Evolutionary conservation across 2,888 invertebrate genomes (phyloP).

Genomic region (Zygaena filipendulae): DNA sequence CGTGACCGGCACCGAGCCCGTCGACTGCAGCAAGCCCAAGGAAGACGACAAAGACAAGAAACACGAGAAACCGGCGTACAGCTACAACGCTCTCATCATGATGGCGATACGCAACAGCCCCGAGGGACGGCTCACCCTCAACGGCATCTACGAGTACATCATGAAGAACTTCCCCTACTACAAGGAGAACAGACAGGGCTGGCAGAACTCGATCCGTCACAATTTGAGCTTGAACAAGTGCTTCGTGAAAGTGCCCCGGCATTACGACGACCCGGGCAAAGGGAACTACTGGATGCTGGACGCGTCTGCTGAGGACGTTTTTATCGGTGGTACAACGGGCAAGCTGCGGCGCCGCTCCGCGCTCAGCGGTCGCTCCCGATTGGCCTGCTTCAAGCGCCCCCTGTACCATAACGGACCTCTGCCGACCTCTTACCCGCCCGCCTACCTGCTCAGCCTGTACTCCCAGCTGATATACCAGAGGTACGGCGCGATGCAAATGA

Average conservation of each 20-base stretch:
- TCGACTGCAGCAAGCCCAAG: slow-evolving; percentile 73
- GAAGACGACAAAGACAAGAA: slow-evolving; percentile 64
- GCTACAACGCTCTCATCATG: slow-evolving; percentile 99
- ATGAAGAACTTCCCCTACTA: slow-evolving; percentile 99
- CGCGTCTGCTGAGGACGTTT: slow-evolving; percentile 97
- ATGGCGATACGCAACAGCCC: slow-evolving; percentile 98
- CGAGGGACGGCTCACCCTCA: slow-evolving; percentile 92
- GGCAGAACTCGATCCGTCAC: slow-evolving; percentile 99
- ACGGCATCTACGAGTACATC: slow-evolving; percentile 98
- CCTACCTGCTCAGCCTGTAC: slow-evolving; percentile 67
- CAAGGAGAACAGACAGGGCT: slow-evolving; percentile 96
- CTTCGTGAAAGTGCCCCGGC: slow-evolving; percentile 96
- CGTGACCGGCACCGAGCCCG: slow-evolving; percentile 80
- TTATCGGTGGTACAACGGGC: slow-evolving; percentile 98
- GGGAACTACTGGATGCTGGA: slow-evolving; percentile 99
- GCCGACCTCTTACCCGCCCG: slow-evolving; percentile 67
- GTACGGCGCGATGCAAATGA: slow-evolving; percentile 71
- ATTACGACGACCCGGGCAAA: slow-evolving; percentile 99
- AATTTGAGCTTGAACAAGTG: slow-evolving; percentile 98
- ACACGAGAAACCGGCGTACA: slow-evolving; percentile 96
- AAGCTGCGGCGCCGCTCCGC: slow-evolving; percentile 91
- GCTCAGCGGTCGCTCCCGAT: slow-evolving; percentile 85
- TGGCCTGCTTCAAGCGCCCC: slow-evolving; percentile 90
- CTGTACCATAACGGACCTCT: slow-evolving; percentile 72
- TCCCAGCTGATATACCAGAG: slow-evolving; percentile 75